Evolutionary conservation across 2,113 vertebrate species (phyloP), one percentile per base, ranked within the genome.

Genomic region (Sceloporus tristichus): DNA sequence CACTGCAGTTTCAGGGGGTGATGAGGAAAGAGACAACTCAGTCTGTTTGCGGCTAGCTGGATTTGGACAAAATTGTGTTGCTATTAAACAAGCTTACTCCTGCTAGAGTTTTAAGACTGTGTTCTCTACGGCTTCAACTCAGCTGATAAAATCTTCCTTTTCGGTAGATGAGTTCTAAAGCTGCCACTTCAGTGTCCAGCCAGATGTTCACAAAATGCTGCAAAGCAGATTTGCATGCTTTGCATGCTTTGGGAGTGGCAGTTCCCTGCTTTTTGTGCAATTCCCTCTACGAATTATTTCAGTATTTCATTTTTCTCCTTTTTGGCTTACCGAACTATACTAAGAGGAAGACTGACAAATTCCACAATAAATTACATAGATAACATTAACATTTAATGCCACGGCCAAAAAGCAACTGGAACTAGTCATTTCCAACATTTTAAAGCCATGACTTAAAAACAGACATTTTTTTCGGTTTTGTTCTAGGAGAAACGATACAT

Each of bases 91-190:
- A 62, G 59, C 13, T 62, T 62, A 62, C 18, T 62, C 59, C 59
- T 62, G 59, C 59, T 62, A 91, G 76, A 87, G 94, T 92, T 95
- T 34, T 94, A 93, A 90, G 90, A 82, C 88, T 91, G 90, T 90
- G 81, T 93, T 94, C 91, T 92, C 93, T 92, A 89, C 68, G 85
- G 91, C 93, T 86, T 79, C 89, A 34, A 83, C 75, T 0, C 62
- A 54, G 34, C 92, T 94, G 93, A 88, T 92, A 92, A 40, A 79
- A 87, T 91, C 90, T 93, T 90, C 7, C 88, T 91, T 88, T 91
- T 19, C 82, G 90, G 85, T 59, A 84, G 92, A 93, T 95, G 93
- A 94, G 88, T 92, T 90, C 80, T 62, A 92, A 95, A 95, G 92
- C 94, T 88, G 85, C 1, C 59, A 59, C 87, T 80, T 89, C 78